Conservation (phyloP, 2,113 vertebrate genomes). For the Varanus salvator region DNA sequence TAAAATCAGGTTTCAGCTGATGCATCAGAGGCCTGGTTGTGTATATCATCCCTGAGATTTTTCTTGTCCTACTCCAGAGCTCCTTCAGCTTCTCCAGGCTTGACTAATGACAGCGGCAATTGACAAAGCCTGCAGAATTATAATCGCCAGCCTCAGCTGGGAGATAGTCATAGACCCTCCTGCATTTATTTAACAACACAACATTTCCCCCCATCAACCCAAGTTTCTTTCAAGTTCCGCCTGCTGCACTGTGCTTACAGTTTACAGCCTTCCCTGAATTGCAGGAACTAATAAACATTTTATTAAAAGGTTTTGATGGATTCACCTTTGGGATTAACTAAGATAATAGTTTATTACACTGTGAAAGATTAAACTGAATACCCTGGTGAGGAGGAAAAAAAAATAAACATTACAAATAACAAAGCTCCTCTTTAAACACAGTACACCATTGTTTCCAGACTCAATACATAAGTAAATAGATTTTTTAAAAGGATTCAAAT, state of each 20-base stretch:
- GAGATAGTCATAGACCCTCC: constrained; percentile 56
- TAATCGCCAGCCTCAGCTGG: constrained; percentile 59
- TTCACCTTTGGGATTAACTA: constrained; percentile 72
- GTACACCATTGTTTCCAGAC: constrained; percentile 9
- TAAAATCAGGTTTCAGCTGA: constrained; percentile 68
- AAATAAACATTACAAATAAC: constrained; percentile 54
- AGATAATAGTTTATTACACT: constrained; percentile 70
- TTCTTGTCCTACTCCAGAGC: constrained; percentile 67
- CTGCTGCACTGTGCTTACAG: constrained; percentile 8
- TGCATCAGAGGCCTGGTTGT: constrained; percentile 60
- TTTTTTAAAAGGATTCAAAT: neutral
- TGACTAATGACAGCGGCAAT: constrained; percentile 77
- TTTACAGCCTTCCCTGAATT: constrained; percentile 29
- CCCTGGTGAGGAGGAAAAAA: constrained; percentile 52
- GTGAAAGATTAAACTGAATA: constrained; percentile 69
- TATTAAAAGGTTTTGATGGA: constrained; percentile 73
- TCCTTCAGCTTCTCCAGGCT: constrained; percentile 70
- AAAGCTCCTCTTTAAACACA: constrained; percentile 2
- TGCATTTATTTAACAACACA: constrained; percentile 24
- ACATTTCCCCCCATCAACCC: neutral
- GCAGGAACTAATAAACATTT: constrained; percentile 49
- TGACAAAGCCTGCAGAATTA: constrained; percentile 73
- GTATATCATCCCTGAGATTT: constrained; percentile 75
- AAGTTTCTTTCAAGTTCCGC: neutral
- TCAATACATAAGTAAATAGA: constrained; percentile 17